Evolutionary conservation across 2,888 invertebrate genomes (phyloP), one percentile per base, ranked within the genome.

Genomic region (Temnothorax ravouxi): DNA sequence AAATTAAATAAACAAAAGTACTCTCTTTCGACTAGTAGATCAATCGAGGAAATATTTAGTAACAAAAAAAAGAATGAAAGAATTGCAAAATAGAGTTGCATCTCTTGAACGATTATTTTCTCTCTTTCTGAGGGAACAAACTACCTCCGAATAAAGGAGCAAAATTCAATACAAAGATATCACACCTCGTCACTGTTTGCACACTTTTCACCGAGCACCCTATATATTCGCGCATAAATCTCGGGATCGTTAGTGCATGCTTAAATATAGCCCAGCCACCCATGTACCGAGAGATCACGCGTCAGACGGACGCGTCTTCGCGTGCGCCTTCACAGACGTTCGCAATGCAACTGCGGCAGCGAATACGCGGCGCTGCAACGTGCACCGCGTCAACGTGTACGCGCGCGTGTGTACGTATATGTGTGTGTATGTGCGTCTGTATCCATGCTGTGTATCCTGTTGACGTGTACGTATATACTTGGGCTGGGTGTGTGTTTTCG

Each of bases 321-420:
- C 76, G 76, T 81, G 76, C 54, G 76, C 74, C 64, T 76, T 64
- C 81, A 62, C 76, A 76, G 34, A 76, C 81, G 81, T 81, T 76
- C 81, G 81, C 64, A 64, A 64, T 76, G 54, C 75, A 81, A 81
- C 81, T 81, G 81, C 72, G 79, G 72, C 59, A 34, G 59, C 71
- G 71, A 71, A 79, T 71, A 79, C 71, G 61, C 62, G 74, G 76
- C 81, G 81, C 81, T 76, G 76, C 76, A 64, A 76, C 52, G 54
- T 75, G 64, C 74, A 80, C 13, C 74, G 61, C 61, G 59, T 74
- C 62, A 77, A 59, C 34, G 71, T 56, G 76, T 29, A 50, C 41
- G 52, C 29, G 61, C n/a, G 18, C 18, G 34, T 13, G 18, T 21
- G 15, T 38, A 11, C 18, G 38, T 13, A 11, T 21, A 9, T 25